Evolutionary conservation across 1,140 invertebrate species (phyloP).

Genomic region (Dreissena rostriformis): DNA sequence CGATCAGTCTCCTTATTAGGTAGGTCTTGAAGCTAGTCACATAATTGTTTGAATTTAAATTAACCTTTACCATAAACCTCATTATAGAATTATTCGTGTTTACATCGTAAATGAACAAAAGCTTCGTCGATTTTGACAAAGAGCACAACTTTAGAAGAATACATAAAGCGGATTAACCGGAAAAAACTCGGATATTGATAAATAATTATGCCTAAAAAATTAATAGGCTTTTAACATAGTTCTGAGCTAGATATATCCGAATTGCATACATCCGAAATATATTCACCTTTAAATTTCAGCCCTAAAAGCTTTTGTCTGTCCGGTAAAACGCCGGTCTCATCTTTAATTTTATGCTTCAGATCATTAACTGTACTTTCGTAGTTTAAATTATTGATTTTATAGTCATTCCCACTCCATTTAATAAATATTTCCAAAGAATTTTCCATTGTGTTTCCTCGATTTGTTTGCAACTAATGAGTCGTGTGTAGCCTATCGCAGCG

Average conservation of each 20-base stretch:
- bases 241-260: background rate
- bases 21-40: no score
- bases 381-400: constrained; percentile 86
- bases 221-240: constrained; percentile 1
- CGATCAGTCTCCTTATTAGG: no score
- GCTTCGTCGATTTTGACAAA: background rate
- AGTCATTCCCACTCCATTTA: constrained; percentile 95
- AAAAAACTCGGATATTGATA: background rate
- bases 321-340: constrained; percentile 92
- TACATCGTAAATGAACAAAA: no score
- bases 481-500: no score
- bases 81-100: no score
- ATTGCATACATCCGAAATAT: background rate
- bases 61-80: no score
- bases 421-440: constrained; percentile 55
- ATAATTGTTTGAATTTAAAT: no score
- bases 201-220: background rate
- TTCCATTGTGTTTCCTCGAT: constrained; percentile 25
- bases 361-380: constrained; percentile 80
- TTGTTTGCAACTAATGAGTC: no score
- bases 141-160: background rate
- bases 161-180: background rate
- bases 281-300: constrained; percentile 92
- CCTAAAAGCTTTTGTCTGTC: constrained; percentile 96
- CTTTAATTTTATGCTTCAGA: constrained; percentile 89